Conservation (phyloP, 2,797 vertebrate genomes). For the Acipenser transmontanus region DNA sequence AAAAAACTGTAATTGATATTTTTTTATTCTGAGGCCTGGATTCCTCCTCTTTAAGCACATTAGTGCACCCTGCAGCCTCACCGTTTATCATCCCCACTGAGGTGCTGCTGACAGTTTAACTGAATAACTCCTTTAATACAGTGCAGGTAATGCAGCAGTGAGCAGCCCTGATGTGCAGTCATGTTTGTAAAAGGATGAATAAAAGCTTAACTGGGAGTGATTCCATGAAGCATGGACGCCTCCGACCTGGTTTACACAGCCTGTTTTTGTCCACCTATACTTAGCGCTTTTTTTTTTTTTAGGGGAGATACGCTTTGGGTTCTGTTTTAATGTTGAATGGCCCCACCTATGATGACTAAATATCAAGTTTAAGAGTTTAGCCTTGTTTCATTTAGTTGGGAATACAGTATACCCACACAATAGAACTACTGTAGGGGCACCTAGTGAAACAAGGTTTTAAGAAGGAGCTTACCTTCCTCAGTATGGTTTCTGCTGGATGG, state of each 20-base stretch:
- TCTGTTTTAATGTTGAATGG: no score
- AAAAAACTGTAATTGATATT: conserved; percentile 9
- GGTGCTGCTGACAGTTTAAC: conserved; percentile 19
- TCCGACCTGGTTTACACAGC: not conserved
- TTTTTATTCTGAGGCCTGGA: conserved; percentile 12
- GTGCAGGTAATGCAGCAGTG: conserved; percentile 13
- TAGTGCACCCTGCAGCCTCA: not conserved
- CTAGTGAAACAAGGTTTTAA: no score
- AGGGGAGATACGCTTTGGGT: no score
- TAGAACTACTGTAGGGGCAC: no score
- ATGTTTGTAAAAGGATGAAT: conserved; percentile 8
- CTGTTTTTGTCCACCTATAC: not conserved
- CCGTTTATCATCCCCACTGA: conserved; percentile 19
- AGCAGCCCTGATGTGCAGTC: conserved; percentile 10
- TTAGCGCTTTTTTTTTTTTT: not conserved
- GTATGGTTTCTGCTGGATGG: not conserved
- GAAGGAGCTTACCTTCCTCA: not conserved
- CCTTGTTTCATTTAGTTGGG: no score
- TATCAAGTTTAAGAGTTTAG: not conserved
- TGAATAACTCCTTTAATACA: conserved; percentile 19
- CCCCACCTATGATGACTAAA: no score
- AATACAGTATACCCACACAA: no score
- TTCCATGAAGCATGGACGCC: not conserved
- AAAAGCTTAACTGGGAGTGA: not conserved
- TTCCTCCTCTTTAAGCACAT: conserved; percentile 24